A percentile compares a stretch with the other conserved stretches of the same genome.
Conservation (phyloP, 2,113 vertebrate genomes). For the Clarias macrocephalus region DNA sequence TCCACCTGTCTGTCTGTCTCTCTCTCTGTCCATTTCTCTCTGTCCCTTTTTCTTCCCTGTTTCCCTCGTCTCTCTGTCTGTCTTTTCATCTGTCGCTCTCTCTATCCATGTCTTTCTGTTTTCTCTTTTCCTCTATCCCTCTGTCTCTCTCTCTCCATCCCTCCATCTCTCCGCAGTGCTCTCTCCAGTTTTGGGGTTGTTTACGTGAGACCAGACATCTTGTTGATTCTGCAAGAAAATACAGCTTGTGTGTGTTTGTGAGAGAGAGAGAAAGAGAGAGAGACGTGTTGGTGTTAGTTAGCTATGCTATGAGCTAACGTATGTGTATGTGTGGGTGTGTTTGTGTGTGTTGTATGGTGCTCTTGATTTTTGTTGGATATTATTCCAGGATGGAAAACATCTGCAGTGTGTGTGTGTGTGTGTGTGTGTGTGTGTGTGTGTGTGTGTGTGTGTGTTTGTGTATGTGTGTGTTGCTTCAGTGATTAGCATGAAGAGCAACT, state of each 20-base stretch:
- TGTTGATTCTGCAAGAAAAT: constrained; percentile 17
- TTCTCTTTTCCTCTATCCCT: not conserved
- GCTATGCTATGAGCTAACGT: constrained; percentile 10
- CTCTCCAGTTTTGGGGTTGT: constrained; percentile 46
- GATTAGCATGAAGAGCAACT: constrained; percentile 3
- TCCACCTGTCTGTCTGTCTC: not conserved
- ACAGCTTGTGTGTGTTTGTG: constrained; percentile 19
- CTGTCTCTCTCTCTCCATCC: constrained; percentile 55
- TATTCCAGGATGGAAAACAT: constrained; percentile 10
- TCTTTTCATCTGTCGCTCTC: not conserved
- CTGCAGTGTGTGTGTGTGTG: constrained; percentile 23
- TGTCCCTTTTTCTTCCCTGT: not conserved
- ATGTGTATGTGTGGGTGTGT: constrained; percentile 30
- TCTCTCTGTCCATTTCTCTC: not conserved
- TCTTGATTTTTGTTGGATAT: constrained; percentile 20
- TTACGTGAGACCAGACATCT: constrained; percentile 35
- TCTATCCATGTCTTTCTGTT: not conserved
- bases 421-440: constrained; percentile 20
- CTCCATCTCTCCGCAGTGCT: constrained; percentile 54
- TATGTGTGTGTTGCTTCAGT: not conserved
- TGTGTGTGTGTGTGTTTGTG: constrained; percentile 4
- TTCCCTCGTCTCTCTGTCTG: not conserved
- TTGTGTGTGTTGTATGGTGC: constrained; percentile 21
- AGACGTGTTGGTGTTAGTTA: not conserved
- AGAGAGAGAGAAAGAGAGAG: not conserved